Conservation (phyloP, 2,888 invertebrate species). For the Pyrrhosoma nymphula region DNA sequence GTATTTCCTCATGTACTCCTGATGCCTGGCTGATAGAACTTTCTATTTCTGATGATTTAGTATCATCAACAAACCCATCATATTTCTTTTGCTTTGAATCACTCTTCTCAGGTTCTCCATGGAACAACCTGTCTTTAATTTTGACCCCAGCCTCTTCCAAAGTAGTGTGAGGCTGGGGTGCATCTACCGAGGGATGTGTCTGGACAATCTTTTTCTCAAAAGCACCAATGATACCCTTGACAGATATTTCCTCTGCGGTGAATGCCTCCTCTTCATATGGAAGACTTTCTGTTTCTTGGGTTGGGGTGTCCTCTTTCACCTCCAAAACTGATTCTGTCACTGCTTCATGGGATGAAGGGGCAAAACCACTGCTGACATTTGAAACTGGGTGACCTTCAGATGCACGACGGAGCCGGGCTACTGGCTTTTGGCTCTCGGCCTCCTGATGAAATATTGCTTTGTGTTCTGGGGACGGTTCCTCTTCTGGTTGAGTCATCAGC, state of each 20-base stretch:
- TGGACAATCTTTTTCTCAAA: slow-evolving; percentile 66
- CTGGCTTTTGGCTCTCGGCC: background rate
- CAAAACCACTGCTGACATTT: background rate
- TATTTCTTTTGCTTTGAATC: slow-evolving; percentile 21
- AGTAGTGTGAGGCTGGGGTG: background rate
- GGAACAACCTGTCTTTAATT: background rate
- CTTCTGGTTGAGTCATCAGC: slow-evolving; percentile 78
- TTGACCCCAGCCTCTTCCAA: background rate
- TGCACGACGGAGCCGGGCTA: slow-evolving; percentile 45
- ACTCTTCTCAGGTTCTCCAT: background rate
- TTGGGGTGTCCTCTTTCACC: slow-evolving; percentile 71
- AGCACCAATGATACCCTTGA: slow-evolving; percentile 63
- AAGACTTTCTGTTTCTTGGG: slow-evolving; percentile 47
- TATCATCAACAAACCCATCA: slow-evolving; percentile 20
- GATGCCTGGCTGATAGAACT: slow-evolving; percentile 44
- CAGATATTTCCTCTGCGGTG: slow-evolving; percentile 25
- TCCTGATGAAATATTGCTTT: slow-evolving; percentile 74
- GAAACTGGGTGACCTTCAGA: slow-evolving; percentile 52
- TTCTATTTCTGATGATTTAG: slow-evolving; percentile 51
- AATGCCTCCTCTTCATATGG: slow-evolving; percentile 14
- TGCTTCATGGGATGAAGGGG: background rate
- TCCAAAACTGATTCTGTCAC: slow-evolving; percentile 54
- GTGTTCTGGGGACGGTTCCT: slow-evolving; percentile 79
- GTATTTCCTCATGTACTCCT: slow-evolving; percentile 53
- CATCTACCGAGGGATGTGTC: background rate